Conservation (phyloP, 2,113 vertebrate species). For the Peromyscus californicus region DNA sequence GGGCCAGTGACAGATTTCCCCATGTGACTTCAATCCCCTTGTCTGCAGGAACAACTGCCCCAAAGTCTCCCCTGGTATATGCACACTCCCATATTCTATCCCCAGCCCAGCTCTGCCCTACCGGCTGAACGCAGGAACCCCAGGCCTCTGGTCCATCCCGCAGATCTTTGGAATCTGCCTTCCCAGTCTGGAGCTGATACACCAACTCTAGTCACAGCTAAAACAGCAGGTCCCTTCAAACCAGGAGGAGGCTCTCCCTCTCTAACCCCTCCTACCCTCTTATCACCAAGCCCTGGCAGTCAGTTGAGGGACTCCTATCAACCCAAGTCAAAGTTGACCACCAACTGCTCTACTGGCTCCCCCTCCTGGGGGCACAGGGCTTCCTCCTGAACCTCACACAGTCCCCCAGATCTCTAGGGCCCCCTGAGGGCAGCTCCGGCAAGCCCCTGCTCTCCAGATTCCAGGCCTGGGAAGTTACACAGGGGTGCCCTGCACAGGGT, state of each 20-base stretch:
- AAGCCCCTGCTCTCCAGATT: no score
- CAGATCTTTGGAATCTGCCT: neutral
- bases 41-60: neutral
- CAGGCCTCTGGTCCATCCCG: neutral
- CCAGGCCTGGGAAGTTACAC: neutral
- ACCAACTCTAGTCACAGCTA: neutral
- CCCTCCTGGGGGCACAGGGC: neutral
- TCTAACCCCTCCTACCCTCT: neutral
- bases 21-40: neutral
- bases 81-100: neutral
- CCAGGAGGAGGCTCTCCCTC: neutral
- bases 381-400: neutral
- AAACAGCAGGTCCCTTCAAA: accelerated
- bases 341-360: neutral
- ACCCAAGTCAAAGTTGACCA: neutral
- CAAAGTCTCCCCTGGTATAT: no score
- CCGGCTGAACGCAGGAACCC: neutral
- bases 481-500: accelerated
- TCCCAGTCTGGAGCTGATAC: neutral
- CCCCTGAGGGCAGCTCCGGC: neutral
- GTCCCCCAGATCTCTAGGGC: neutral
- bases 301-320: neutral
- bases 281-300: neutral
- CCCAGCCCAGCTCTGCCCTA: neutral
- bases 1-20: neutral